These are phyloP conservation scores for Ormyrus thymus DNA, from an alignment of 2,888 invertebrate species.

Conservation along the genomic window DNA sequence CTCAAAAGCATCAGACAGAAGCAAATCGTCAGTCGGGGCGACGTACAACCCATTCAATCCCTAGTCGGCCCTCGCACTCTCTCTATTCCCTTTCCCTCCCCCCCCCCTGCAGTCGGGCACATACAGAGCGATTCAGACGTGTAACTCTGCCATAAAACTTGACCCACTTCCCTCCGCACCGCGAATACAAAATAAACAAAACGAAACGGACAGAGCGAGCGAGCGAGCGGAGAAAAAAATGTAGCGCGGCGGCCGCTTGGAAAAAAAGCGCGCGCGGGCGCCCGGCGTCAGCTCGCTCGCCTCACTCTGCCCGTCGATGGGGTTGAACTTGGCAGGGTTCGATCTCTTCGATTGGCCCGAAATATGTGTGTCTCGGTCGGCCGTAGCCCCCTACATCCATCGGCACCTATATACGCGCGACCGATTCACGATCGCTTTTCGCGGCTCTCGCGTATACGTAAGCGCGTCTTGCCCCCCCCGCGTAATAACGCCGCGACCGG, in stretches of 20 bases:
- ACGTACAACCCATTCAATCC: conserved; percentile 33
- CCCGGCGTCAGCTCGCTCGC: neutral
- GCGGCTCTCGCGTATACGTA: too few species aligned
- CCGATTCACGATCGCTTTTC: too few species aligned
- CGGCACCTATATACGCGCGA: neutral
- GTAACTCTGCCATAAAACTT: conserved; percentile 56
- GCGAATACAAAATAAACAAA: conserved; percentile 49
- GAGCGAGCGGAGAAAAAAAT: conserved; percentile 12
- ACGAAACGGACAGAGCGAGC: conserved; percentile 16
- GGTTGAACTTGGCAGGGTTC: conserved; percentile 55
- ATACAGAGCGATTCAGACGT: conserved; percentile 36
- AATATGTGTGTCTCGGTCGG: conserved; percentile 50
- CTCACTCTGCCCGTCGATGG: neutral
- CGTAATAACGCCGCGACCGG: neutral
- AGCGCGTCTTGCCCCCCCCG: neutral
- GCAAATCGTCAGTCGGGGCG: conserved; percentile 13
- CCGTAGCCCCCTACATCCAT: neutral
- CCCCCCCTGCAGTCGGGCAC: neutral
- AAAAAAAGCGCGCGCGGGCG: neutral
- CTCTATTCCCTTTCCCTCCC: conserved; percentile 5
- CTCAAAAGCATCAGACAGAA: neutral
- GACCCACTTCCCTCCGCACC: conserved; percentile 48
- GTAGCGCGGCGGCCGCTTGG: neutral
- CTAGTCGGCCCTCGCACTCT: neutral
- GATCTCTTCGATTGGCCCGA: conserved; percentile 54